Base-by-base conservation (phyloP, 2,797 vertebrate species). In the Clarias pachynema region DNA sequence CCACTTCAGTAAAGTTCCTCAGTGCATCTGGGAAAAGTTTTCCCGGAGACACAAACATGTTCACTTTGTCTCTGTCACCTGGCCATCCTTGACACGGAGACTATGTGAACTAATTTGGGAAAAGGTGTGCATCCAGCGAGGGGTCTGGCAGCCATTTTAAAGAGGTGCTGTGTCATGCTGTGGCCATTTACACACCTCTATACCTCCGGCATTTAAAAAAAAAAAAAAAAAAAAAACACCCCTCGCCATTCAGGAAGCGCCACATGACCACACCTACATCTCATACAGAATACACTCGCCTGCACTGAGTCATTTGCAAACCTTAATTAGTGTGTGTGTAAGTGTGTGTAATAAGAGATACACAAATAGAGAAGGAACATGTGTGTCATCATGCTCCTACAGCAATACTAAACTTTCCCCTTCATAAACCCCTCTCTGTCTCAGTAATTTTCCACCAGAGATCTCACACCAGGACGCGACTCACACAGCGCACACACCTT, bases 121-220 rank as follows among this genome's bases (percentile, higher is more conserved):
- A 31, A 24, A 31, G 0, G 70, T 68, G 66, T 2, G 29, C 14
- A 44, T 18, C 5, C 37, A 34, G 26, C 44, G 49, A 53, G 57
- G 29, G 69, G 83, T 10, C 69, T 56, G 56, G 79, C 68, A 85
- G 80, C 80, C 89, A 85, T 89, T 82, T 87, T 84, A 85, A 89
- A 15, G 69, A 88, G 89, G 56, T 86, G 88, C 86, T 87, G 89
- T 59, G 83, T 90, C 88, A 90, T 84, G 62, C 79, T 59, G 65
- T 68, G 57, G 60, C 79, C 62, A 83, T 86, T 79, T 74, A 81
- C 29, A 63, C 62, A 29, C n/a, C 80, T 44, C 34, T 56, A 60
- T 26, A 70, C 63, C 22, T 49, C 31, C 34, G 9, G 81, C 8
- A 20, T 1, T 1, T n/a, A 63, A 62, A 24, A 60, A 62, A n/a